These are phyloP conservation scores for Ectropis grisescens DNA, from an alignment of 1,140 invertebrate species.

Conservation along the genomic window DNA sequence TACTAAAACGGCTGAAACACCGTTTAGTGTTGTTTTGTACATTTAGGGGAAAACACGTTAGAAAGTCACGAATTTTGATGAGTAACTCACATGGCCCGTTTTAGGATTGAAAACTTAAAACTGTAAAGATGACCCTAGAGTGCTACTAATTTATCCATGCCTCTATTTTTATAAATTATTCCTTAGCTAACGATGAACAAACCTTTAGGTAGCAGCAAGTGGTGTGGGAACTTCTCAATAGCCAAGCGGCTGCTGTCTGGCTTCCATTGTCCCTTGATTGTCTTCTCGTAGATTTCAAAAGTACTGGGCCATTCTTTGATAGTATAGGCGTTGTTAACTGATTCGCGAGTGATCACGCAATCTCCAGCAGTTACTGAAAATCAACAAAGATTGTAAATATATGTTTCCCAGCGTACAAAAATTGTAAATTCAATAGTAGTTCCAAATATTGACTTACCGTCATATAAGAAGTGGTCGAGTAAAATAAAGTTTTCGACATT, in stretches of 20 bases:
- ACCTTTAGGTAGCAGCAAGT: slow-evolving; percentile 5
- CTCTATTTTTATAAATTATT: too few relatives aligned
- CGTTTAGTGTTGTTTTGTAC: too few relatives aligned
- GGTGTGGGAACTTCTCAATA: slow-evolving; percentile 71
- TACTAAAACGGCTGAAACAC: not conserved
- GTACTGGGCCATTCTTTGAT: slow-evolving; percentile 7
- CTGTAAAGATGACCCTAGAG: too few relatives aligned
- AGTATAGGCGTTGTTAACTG: not conserved
- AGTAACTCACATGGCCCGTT: not conserved
- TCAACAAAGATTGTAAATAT: not conserved
- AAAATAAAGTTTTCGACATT: slow-evolving; percentile 70
- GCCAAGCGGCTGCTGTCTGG: slow-evolving; percentile 22
- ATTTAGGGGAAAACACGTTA: not conserved
- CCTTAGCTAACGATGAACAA: too few relatives aligned
- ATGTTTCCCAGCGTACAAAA: too few relatives aligned
- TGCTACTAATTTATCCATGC: too few relatives aligned
- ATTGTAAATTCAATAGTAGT: not conserved
- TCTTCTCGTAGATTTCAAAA: slow-evolving; percentile 49
- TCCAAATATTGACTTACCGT: slow-evolving; percentile 29
- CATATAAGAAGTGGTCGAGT: slow-evolving; percentile 65
- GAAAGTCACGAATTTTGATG: not conserved
- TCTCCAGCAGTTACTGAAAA: slow-evolving; percentile 58
- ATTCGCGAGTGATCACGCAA: slow-evolving; percentile 53
- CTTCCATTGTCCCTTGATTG: slow-evolving; percentile 45
- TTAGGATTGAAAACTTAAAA: too few relatives aligned